Base-by-base conservation (phyloP, 2,113 vertebrate species). In the Arvicanthis niloticus region DNA sequence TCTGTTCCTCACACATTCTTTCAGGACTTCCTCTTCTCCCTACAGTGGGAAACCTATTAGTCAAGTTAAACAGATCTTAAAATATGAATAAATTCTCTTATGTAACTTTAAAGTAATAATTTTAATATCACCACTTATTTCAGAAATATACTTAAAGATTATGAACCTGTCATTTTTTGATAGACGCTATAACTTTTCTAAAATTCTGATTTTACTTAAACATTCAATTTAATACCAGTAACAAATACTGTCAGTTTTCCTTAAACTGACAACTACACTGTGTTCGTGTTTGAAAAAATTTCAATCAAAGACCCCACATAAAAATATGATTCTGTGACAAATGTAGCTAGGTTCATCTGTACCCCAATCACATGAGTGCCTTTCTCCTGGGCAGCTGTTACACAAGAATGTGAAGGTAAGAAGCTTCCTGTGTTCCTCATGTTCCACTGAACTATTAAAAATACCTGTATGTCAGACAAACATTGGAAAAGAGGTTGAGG, bases 201-300 rank as follows among this genome's bases (percentile, higher is more conserved):
- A 88, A 97, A 94, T 86, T 96, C 53, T 86, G 22, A 68, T 92
- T 95, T 94, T 67, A n/a, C 88, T 91, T 92, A 17, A 75, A 48
- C 22, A 7, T 67, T 91, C 85, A 31, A 73, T 89, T 96, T 95
- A 77, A 89, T 89, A 91, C 67, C 68, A 60, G 60, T 65, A 94
- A 22, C 13, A 96, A 87, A 45, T 42, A 86, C 16, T 77, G 29
- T 80, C n/a, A 91, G 29, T 90, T 86, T 88, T 95, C 72, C 84
- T 87, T 89, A 17, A 94, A 95, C 93, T 89, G 21, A 56, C n/a
- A 91, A n/a, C 72, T 48, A 89, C 15, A 40, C 26, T 75, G 51
- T 75, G 37, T 62, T 91, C 17, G 29, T 78, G 45, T 94, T 81
- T 94, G 13, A 89, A 56, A 91, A 84, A 75, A n/a, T 48, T 29